A percentile compares a stretch with the other conserved stretches of the same genome.
These are phyloP conservation scores for Phoxinus dragarum DNA, from an alignment of 2,797 vertebrate genomes.

Conservation along the genomic window DNA sequence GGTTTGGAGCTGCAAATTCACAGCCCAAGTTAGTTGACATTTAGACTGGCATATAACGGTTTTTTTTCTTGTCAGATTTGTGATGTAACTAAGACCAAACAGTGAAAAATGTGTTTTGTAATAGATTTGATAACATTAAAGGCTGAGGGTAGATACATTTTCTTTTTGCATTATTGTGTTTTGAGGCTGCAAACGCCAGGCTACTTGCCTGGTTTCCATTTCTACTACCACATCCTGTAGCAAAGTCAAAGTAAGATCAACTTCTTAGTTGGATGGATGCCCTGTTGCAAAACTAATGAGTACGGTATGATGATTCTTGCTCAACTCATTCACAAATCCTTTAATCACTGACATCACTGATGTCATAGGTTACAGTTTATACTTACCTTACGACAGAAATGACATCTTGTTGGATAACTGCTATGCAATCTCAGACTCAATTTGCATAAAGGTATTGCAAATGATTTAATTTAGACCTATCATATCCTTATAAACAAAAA, in stretches of 20 bases:
- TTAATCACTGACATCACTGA: background rate
- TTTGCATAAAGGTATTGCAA: background rate
- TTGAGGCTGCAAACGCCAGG: background rate
- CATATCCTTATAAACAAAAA: background rate
- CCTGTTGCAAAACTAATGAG: background rate
- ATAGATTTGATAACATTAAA: background rate
- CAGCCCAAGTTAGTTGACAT: no score
- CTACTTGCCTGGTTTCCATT: background rate
- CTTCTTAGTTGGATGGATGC: background rate
- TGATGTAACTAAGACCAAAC: background rate
- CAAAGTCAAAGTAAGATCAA: background rate
- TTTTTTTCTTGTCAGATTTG: background rate
- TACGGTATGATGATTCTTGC: background rate
- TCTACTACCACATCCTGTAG: constrained; percentile 42
- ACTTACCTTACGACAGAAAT: background rate
- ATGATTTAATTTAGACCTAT: background rate
- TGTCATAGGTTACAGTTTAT: background rate
- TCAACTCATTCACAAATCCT: background rate
- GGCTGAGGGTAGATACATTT: background rate
- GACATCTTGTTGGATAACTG: background rate
- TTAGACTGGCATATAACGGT: background rate
- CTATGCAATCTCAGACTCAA: background rate
- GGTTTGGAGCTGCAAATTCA: background rate
- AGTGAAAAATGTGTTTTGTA: background rate
- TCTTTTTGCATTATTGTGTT: background rate